Percentiles rank a stretch among this genome's conserved stretches.
phyloP scores from a whole-genome alignment of 2,888 invertebrate genomes.

The Megalurothrips usitatus region DNA sequence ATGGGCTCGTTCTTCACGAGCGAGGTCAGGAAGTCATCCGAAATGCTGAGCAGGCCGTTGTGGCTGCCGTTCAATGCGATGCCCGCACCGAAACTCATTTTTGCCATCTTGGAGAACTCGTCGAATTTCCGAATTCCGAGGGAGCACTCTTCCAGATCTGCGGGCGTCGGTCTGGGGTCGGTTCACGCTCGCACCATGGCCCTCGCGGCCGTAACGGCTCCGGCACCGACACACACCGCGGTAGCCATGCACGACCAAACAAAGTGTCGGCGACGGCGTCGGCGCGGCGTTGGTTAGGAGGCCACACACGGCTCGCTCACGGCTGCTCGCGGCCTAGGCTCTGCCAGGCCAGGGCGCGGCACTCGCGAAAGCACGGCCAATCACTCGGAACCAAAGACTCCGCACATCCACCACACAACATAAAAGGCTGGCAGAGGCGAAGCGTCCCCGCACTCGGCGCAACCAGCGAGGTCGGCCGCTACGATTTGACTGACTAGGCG shows the following conservation, averaged over 20 bases:
- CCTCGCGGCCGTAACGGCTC: background rate
- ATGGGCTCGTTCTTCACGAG: constrained; percentile 68
- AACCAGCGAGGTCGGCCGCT: constrained; percentile 8
- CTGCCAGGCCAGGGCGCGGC: background rate
- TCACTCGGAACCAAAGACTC: background rate
- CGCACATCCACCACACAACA: constrained; percentile 5
- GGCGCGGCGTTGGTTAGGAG: background rate
- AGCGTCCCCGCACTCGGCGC: constrained; percentile 4
- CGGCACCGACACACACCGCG: background rate
- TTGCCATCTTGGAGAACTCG: constrained; percentile 6
- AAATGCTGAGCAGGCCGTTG: constrained; percentile 65
- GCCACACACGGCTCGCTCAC: background rate
- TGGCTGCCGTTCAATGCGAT: background rate
- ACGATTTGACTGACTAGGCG: background rate
- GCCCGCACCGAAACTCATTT: constrained; percentile 3
- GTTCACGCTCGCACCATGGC: background rate
- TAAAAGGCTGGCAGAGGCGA: constrained; percentile 1
- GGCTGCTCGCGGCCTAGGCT: background rate
- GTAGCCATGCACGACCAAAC: constrained; percentile 13
- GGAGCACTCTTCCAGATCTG: constrained; percentile 12
- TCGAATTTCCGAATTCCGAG: background rate
- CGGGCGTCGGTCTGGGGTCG: background rate
- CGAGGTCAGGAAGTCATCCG: constrained; percentile 61
- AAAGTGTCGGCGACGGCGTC: background rate
- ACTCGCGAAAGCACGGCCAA: background rate